Percentiles rank a stretch among this genome's conserved stretches.
Evolutionary conservation across 1,140 invertebrate genomes (phyloP).

Genomic region (Meteorus sp.): DNA sequence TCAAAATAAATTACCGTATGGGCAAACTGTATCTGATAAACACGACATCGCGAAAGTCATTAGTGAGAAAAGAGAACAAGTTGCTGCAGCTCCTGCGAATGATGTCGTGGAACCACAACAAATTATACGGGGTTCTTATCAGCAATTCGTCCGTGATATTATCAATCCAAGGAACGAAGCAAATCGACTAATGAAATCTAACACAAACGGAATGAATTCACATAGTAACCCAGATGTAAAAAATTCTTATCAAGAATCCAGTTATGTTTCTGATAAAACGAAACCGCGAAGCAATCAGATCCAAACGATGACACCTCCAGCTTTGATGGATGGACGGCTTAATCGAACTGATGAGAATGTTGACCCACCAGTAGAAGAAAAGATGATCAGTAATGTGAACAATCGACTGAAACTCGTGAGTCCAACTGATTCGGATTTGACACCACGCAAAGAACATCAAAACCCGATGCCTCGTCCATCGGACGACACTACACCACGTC

Average conservation of each 20-base stretch:
- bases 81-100: background rate
- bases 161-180: conserved; percentile 3
- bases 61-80: conserved; percentile 14
- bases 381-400: background rate
- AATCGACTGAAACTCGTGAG: conserved; percentile 5
- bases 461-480: conserved; percentile 3
- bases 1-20: too few relatives aligned
- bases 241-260: too few relatives aligned
- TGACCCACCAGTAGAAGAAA: too few relatives aligned
- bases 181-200: background rate
- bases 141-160: conserved; percentile 17
- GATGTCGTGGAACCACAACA: background rate
- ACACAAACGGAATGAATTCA: too few relatives aligned
- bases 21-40: too few relatives aligned
- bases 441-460: conserved; percentile 2
- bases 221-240: too few relatives aligned
- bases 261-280: too few relatives aligned
- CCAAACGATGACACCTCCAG: too few relatives aligned
- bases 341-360: too few relatives aligned
- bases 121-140: background rate
- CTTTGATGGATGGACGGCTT: too few relatives aligned
- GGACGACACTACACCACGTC: background rate
- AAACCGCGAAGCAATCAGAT: too few relatives aligned
- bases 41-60: background rate
- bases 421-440: conserved; percentile 6